These are phyloP conservation scores for Melanotaenia maccullochi DNA, from an alignment of 2,797 vertebrate genomes.

Conservation along the genomic window DNA sequence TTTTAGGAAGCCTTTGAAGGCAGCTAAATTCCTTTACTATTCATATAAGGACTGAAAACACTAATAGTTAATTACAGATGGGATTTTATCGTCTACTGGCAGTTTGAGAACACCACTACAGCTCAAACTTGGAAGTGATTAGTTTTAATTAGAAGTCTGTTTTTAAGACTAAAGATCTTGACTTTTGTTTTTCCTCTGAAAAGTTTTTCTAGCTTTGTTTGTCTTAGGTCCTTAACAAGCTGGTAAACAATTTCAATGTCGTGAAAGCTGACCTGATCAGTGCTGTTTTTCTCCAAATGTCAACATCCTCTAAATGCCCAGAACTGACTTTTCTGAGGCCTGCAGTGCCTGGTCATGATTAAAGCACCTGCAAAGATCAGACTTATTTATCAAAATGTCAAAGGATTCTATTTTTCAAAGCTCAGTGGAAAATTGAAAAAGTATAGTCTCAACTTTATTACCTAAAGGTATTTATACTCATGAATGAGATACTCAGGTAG, in stretches of 20 bases:
- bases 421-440: not conserved
- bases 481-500: not conserved
- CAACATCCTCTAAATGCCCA: not conserved
- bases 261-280: not conserved
- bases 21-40: not conserved
- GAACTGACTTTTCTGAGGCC: constrained; percentile 20
- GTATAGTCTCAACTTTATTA: not conserved
- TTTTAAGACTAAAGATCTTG: not conserved
- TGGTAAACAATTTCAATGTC: not conserved
- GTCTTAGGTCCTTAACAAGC: not conserved
- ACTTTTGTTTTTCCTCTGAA: not conserved
- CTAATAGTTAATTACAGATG: not conserved
- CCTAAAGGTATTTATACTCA: not conserved
- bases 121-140: not conserved
- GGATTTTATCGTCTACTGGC: not conserved
- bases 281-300: constrained; percentile 20
- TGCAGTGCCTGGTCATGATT: not conserved
- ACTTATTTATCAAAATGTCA: constrained; percentile 14
- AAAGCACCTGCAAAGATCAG: constrained; percentile 20
- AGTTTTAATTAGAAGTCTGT: not conserved
- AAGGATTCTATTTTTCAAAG: constrained; percentile 2
- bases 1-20: not conserved
- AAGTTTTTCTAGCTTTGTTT: not conserved
- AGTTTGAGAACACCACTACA: not conserved
- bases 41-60: not conserved